Conservation (phyloP, 2,113 vertebrate species). For the Colaptes auratus region DNA sequence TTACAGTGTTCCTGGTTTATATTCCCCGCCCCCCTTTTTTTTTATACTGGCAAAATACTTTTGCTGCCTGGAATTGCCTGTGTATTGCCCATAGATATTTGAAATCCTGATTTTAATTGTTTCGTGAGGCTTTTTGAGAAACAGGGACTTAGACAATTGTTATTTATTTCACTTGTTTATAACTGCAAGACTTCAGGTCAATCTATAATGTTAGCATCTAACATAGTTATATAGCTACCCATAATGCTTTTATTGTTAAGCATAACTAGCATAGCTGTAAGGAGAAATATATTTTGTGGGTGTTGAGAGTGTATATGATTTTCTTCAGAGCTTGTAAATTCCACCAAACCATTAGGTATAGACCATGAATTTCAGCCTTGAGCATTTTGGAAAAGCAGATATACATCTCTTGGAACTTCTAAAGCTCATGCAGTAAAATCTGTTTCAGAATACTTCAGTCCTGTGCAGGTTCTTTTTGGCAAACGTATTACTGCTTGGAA, state of each 20-base stretch:
- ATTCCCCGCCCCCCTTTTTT: background rate
- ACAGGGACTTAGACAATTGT: background rate
- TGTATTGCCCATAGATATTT: background rate
- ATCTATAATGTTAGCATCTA: background rate
- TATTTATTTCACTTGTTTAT: no score
- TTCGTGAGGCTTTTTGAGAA: background rate
- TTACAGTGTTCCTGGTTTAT: background rate
- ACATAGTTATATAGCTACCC: background rate
- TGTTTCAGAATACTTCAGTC: background rate
- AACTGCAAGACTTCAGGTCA: background rate
- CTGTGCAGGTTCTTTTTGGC: background rate
- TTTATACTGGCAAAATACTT: fast-evolving
- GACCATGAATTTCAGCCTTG: background rate
- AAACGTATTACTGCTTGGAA: background rate
- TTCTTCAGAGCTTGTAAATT: background rate
- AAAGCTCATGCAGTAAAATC: background rate
- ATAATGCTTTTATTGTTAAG: background rate
- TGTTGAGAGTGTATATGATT: background rate
- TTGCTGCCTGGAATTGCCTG: background rate
- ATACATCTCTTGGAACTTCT: background rate
- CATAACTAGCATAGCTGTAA: background rate
- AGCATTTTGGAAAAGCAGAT: background rate
- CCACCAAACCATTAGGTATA: background rate
- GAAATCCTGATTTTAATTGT: background rate
- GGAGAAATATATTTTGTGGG: background rate